These are phyloP conservation scores for Temnopleurus reevesii DNA, from an alignment of 53 echinoderm and acorn worm genomes.

Conservation along the genomic window DNA sequence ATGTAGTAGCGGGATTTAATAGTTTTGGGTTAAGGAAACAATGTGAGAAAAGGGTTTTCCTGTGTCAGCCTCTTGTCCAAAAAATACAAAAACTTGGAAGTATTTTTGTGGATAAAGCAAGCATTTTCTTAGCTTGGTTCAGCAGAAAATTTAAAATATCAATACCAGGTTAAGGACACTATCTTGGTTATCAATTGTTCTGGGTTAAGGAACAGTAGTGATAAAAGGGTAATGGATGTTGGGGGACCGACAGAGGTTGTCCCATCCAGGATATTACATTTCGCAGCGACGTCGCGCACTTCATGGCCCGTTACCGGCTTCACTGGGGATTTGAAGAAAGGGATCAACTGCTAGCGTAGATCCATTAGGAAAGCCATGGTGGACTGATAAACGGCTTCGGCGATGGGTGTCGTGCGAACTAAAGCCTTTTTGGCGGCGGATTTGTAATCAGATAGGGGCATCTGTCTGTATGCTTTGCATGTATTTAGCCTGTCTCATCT, in stretches of 20 bases:
- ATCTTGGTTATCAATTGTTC: no score
- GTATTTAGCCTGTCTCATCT: not conserved
- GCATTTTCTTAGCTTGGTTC: no score
- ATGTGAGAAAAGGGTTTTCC: no score
- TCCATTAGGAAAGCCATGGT: conserved; percentile 21
- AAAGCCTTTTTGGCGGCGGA: conserved; percentile 42
- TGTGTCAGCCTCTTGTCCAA: no score
- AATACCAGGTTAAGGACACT: no score
- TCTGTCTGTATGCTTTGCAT: conserved; percentile 21
- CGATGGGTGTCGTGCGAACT: not conserved
- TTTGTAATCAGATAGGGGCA: conserved; percentile 9
- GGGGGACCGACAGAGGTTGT: not conserved
- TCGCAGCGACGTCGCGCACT: conserved; percentile 2
- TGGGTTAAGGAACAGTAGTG: no score
- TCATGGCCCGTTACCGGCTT: not conserved
- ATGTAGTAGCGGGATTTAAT: no score
- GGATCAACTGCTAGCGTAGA: conserved; percentile 31
- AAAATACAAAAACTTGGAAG: no score
- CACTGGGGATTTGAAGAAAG: conserved; percentile 23
- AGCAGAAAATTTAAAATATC: no score
- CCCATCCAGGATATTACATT: conserved; percentile 1
- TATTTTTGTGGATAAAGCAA: no score
- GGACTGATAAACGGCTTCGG: conserved; percentile 20
- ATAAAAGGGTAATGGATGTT: not conserved
- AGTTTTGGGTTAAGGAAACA: no score